Evolutionary conservation across 2,888 invertebrate species (phyloP).

Genomic region (Orthosia incerta): DNA sequence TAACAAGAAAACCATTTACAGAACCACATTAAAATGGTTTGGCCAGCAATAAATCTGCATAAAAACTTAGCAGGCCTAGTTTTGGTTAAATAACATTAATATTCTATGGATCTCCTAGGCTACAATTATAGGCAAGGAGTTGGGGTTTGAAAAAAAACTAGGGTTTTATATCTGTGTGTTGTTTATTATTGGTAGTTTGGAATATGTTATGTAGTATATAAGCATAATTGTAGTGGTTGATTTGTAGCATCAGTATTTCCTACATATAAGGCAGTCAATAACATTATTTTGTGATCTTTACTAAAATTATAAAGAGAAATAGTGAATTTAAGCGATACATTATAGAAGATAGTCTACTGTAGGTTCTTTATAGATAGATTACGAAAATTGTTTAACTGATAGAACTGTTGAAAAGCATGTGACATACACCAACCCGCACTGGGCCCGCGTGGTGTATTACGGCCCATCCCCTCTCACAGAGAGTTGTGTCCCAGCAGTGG

Average conservation of each 20-base stretch:
- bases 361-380: too few relatives aligned
- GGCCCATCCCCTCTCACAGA: too few relatives aligned
- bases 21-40: slow-evolving; percentile 9
- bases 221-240: slow-evolving; percentile 13
- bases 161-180: neutral
- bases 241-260: neutral
- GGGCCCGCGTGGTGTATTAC: too few relatives aligned
- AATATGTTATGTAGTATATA: slow-evolving; percentile 11
- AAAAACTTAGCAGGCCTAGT: slow-evolving; percentile 10
- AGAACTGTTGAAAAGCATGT: too few relatives aligned
- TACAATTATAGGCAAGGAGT: slow-evolving; percentile 20
- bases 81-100: slow-evolving; percentile 30
- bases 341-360: too few relatives aligned
- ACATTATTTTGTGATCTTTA: too few relatives aligned
- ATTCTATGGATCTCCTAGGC: slow-evolving; percentile 26
- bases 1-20: slow-evolving; percentile 10
- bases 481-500: too few relatives aligned
- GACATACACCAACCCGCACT: too few relatives aligned
- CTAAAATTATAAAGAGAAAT: too few relatives aligned
- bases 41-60: slow-evolving; percentile 47
- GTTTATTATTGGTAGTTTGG: slow-evolving; percentile 10
- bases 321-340: too few relatives aligned
- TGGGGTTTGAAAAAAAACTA: neutral
- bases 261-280: neutral
- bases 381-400: too few relatives aligned